A percentile compares a stretch with the other conserved stretches of the same genome.
Conservation (phyloP, 2,888 invertebrate species). For the Stenodema calcarata region DNA sequence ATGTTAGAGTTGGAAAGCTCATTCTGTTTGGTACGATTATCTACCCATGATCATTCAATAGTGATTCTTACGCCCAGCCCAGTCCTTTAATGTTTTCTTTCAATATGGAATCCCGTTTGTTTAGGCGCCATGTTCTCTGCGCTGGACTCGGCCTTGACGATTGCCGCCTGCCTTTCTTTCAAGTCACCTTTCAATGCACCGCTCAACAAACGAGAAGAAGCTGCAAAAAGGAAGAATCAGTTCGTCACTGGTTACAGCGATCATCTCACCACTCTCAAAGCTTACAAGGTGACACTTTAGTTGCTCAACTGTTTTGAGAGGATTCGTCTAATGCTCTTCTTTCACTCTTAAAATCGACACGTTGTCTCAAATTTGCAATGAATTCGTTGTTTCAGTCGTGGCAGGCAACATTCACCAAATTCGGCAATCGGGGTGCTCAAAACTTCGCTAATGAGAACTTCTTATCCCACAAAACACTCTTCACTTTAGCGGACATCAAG, state of each 20-base stretch:
- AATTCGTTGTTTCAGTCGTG: conserved; percentile 70
- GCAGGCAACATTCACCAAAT: conserved; percentile 71
- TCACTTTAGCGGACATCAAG: conserved; percentile 87
- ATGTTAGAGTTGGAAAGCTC: conserved; percentile 89
- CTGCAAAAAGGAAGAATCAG: conserved; percentile 74
- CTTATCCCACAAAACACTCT: conserved; percentile 79
- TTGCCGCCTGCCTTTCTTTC: conserved; percentile 82
- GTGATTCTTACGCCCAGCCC: not conserved
- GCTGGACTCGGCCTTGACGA: conserved; percentile 88
- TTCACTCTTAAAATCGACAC: too few relatives aligned
- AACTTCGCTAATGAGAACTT: conserved; percentile 84
- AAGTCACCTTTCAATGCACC: conserved; percentile 81
- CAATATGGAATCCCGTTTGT: not conserved
- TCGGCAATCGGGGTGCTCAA: conserved; percentile 74
- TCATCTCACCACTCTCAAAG: conserved; percentile 84
- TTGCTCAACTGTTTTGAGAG: too few relatives aligned
- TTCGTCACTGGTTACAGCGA: conserved; percentile 85
- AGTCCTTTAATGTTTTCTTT: too few relatives aligned
- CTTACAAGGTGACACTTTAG: conserved; percentile 72
- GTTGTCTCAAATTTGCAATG: not conserved
- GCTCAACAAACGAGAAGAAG: conserved; percentile 74
- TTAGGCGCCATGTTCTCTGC: conserved; percentile 82
- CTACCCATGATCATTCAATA: not conserved
- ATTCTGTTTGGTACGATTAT: conserved; percentile 77
- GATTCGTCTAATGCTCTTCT: too few relatives aligned